phyloP scores from a whole-genome alignment of 2,888 invertebrate species.

The Polymixis flavicincta region DNA sequence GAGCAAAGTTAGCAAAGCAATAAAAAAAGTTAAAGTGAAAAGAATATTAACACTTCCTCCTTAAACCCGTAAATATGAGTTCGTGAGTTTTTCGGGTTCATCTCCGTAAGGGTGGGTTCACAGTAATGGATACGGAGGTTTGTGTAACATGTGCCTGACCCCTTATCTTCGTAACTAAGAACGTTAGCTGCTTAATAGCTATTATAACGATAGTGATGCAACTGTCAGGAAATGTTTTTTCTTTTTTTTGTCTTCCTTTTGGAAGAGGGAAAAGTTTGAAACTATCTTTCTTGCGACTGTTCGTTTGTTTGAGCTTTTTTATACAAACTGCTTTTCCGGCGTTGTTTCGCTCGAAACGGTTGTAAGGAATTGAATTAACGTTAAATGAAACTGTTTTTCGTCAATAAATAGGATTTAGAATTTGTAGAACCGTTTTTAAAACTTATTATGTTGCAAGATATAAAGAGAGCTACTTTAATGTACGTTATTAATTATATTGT shows the following conservation, averaged over 20 bases:
- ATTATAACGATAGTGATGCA: constrained; percentile 11
- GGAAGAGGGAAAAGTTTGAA: constrained; percentile 21
- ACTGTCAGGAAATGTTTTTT: constrained; percentile 32
- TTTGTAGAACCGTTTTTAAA: neutral
- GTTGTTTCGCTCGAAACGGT: constrained; percentile 14
- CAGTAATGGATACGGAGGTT: constrained; percentile 23
- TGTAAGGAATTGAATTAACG: constrained; percentile 38
- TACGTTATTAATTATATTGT: neutral
- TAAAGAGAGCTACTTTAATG: neutral
- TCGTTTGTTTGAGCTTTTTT: constrained; percentile 28
- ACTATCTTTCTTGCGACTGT: constrained; percentile 39
- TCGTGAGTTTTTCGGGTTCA: constrained; percentile 64
- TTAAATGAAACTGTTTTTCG: constrained; percentile 31
- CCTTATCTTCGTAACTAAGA: constrained; percentile 24
- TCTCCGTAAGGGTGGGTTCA: constrained; percentile 37
- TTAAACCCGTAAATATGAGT: constrained; percentile 67
- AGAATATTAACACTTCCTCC: constrained; percentile 68
- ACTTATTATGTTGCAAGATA: neutral
- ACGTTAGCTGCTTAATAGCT: constrained; percentile 16
- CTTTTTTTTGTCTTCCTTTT: constrained; percentile 18
- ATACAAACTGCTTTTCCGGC: constrained; percentile 20
- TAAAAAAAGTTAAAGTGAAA: constrained; percentile 67
- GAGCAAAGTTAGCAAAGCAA: constrained; percentile 69
- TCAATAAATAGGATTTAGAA: constrained; percentile 15
- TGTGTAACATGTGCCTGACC: constrained; percentile 8